Evolutionary conservation across 2,797 vertebrate species (phyloP).

Genomic region (Cryptoprocta ferox): DNA sequence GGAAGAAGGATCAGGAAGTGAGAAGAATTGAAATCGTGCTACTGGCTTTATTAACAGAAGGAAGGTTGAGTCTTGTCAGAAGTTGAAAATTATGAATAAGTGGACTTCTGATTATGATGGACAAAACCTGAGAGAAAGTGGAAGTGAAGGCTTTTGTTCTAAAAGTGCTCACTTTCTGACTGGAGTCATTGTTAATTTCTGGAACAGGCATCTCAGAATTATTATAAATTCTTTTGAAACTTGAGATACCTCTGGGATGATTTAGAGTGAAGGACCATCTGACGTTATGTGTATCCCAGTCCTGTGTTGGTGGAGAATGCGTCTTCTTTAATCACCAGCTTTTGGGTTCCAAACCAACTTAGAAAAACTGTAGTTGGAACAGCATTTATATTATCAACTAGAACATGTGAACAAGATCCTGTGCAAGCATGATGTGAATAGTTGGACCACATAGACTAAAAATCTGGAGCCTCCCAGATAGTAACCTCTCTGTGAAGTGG

Average conservation of each 20-base stretch:
- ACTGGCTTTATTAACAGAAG: conserved; percentile 57
- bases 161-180: conserved; percentile 25
- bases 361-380: background rate
- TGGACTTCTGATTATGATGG: background rate
- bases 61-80: conserved; percentile 44
- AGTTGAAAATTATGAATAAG: conserved; percentile 42
- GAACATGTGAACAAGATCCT: background rate
- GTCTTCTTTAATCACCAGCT: background rate
- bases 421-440: background rate
- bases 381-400: conserved; percentile 15
- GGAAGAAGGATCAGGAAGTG: conserved; percentile 43
- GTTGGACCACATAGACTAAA: background rate
- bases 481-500: background rate
- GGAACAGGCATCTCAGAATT: background rate
- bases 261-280: conserved; percentile 18
- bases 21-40: conserved; percentile 40
- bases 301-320: background rate
- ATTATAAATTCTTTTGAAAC: background rate
- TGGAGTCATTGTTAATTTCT: conserved; percentile 26
- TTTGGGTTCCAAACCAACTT: background rate
- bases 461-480: background rate
- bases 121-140: conserved; percentile 22
- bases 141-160: background rate
- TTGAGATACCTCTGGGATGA: background rate
- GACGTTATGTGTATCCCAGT: background rate